phyloP scores from a whole-genome alignment of 2,888 invertebrate species.

The Philonicus albiceps region DNA sequence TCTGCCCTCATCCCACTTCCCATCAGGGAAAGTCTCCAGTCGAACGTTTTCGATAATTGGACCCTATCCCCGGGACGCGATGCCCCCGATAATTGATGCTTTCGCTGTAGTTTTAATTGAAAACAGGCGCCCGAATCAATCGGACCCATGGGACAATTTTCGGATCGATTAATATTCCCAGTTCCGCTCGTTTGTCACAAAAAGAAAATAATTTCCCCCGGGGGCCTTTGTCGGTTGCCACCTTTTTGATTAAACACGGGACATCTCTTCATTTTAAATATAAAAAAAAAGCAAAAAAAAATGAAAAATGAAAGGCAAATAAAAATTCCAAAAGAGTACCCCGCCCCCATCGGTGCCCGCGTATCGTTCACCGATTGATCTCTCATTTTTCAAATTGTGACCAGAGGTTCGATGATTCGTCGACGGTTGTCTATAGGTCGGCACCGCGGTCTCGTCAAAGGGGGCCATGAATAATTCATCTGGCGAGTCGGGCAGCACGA shows the following conservation, averaged over 20 bases:
- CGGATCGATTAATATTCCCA: not conserved
- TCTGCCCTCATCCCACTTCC: not conserved
- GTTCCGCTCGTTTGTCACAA: not conserved
- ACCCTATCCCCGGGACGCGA: not conserved
- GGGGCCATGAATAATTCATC: conserved; percentile 34
- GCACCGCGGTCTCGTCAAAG: not conserved
- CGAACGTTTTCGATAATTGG: not conserved
- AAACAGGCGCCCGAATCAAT: not conserved
- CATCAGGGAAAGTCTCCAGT: not conserved
- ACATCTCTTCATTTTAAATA: not conserved
- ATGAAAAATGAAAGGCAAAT: not conserved
- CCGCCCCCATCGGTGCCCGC: not conserved
- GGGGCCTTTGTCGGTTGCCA: not conserved
- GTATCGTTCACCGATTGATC: not conserved
- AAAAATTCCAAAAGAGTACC: not conserved
- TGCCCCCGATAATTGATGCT: not conserved
- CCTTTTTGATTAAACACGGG: not conserved
- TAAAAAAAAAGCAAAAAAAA: too few species aligned
- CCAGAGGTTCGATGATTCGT: not conserved
- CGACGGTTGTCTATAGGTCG: not conserved
- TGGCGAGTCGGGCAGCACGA: not conserved
- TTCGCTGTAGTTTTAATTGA: not conserved
- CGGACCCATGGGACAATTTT: not conserved
- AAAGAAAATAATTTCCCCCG: not conserved
- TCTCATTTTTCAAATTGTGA: conserved; percentile 16